phyloP scores from a whole-genome alignment of 2,113 vertebrate genomes.

The Triplophysa tibetana region DNA sequence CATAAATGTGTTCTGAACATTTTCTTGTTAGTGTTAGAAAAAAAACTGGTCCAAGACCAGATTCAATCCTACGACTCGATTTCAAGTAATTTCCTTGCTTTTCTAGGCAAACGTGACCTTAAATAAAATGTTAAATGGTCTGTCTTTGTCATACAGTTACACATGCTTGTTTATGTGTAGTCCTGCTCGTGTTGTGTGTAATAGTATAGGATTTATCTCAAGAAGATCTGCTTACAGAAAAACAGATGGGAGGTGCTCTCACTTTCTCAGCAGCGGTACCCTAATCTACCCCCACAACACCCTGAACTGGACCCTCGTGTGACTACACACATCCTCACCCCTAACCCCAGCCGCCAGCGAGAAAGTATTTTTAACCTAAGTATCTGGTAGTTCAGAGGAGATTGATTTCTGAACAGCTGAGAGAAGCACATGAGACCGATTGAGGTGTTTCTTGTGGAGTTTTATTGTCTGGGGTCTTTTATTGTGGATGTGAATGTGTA shows the following conservation, averaged over 20 bases:
- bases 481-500: background rate
- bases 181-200: background rate
- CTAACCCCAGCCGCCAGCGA: background rate
- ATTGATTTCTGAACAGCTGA: constrained; percentile 50
- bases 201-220: background rate
- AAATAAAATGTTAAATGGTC: background rate
- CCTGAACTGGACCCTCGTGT: background rate
- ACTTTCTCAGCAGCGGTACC: background rate
- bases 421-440: constrained; percentile 3
- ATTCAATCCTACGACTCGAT: background rate
- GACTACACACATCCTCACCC: background rate
- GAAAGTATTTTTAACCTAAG: constrained; percentile 55
- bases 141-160: background rate
- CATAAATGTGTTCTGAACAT: too few relatives aligned
- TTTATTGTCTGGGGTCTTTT: constrained; percentile 1
- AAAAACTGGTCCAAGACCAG: background rate
- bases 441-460: background rate
- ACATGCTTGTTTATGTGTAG: background rate
- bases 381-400: constrained; percentile 32
- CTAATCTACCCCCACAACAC: constrained; percentile 14
- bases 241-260: constrained; percentile 13
- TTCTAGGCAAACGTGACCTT: background rate
- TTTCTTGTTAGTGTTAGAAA: too few relatives aligned
- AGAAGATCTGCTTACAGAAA: constrained; percentile 5
- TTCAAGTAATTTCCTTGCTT: background rate